A percentile compares a stretch with the other conserved stretches of the same genome.
These are phyloP conservation scores for Tetraneura akinire DNA, from an alignment of 1,140 invertebrate genomes.

Conservation along the genomic window DNA sequence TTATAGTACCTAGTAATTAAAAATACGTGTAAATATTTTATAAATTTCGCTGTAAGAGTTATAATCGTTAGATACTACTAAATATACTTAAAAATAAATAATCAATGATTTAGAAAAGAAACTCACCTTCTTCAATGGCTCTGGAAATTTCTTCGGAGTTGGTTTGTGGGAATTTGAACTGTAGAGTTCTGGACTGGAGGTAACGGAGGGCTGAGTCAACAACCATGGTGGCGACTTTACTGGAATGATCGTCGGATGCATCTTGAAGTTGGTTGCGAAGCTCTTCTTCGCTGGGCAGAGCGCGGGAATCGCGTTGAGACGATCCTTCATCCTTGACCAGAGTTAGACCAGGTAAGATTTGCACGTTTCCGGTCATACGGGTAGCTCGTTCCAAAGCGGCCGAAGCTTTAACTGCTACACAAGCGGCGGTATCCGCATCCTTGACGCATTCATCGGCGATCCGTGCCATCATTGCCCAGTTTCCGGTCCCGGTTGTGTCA, in stretches of 20 bases:
- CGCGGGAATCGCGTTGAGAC: slow-evolving; percentile 57
- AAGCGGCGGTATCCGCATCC: slow-evolving; percentile 59
- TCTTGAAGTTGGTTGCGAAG: slow-evolving; percentile 57
- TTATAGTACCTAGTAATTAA: too few relatives aligned
- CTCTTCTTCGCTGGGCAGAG: slow-evolving; percentile 61
- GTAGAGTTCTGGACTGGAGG: slow-evolving; percentile 75
- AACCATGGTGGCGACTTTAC: slow-evolving; percentile 65
- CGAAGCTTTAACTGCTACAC: slow-evolving; percentile 65
- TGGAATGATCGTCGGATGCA: slow-evolving; percentile 60
- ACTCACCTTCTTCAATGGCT: slow-evolving; percentile 66
- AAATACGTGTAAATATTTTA: too few relatives aligned
- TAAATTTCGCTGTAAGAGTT: too few relatives aligned
- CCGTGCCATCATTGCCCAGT: slow-evolving; percentile 57
- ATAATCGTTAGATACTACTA: too few relatives aligned
- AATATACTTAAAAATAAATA: too few relatives aligned
- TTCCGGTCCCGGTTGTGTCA: not conserved
- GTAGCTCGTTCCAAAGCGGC: slow-evolving; percentile 64
- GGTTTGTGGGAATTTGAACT: slow-evolving; percentile 71
- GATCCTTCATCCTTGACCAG: slow-evolving; percentile 63
- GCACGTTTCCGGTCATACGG: slow-evolving; percentile 62
- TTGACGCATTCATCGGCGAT: slow-evolving; percentile 58
- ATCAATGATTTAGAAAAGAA: too few relatives aligned
- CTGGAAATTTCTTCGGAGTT: slow-evolving; percentile 62
- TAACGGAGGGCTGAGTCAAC: slow-evolving; percentile 73
- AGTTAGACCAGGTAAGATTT: slow-evolving; percentile 64